Evolutionary conservation across 2,113 vertebrate genomes (phyloP).

Genomic region (Sciurus niger): DNA sequence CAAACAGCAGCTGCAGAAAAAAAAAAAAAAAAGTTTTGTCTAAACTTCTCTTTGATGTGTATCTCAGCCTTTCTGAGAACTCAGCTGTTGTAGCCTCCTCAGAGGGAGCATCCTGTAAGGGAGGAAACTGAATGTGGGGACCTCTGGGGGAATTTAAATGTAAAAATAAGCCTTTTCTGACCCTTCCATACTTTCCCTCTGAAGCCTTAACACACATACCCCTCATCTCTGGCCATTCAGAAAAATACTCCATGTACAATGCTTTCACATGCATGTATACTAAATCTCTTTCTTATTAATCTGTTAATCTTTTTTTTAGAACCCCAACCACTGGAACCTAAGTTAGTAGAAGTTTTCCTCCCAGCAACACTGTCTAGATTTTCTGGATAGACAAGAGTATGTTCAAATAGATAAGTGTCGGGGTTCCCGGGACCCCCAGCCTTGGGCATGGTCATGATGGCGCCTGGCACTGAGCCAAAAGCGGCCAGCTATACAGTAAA

Average conservation of each 20-base stretch:
- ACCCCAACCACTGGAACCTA: neutral
- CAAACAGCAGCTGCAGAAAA: constrained; percentile 23
- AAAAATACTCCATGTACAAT: neutral
- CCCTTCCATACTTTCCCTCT: neutral
- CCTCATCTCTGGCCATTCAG: neutral
- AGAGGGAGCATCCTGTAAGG: neutral
- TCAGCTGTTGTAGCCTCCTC: neutral
- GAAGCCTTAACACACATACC: neutral
- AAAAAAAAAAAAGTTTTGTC: too few relatives aligned
- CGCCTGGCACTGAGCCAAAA: too few relatives aligned
- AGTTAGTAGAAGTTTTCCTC: neutral
- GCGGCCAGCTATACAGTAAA: too few relatives aligned
- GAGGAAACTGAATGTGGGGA: neutral
- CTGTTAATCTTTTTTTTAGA: neutral
- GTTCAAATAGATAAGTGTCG: neutral
- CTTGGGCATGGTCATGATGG: too few relatives aligned
- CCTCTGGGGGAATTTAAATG: neutral
- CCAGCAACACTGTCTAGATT: neutral
- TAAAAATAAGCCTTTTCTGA: neutral
- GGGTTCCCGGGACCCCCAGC: too few relatives aligned
- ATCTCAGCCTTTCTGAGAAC: neutral
- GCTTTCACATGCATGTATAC: neutral
- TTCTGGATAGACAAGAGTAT: neutral
- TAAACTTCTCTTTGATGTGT: constrained; percentile 5
- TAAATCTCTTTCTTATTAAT: neutral